Percentiles rank a stretch among this genome's conserved stretches.
Conservation (phyloP, 2,797 vertebrate species). For the Sebastes aleutianus region DNA sequence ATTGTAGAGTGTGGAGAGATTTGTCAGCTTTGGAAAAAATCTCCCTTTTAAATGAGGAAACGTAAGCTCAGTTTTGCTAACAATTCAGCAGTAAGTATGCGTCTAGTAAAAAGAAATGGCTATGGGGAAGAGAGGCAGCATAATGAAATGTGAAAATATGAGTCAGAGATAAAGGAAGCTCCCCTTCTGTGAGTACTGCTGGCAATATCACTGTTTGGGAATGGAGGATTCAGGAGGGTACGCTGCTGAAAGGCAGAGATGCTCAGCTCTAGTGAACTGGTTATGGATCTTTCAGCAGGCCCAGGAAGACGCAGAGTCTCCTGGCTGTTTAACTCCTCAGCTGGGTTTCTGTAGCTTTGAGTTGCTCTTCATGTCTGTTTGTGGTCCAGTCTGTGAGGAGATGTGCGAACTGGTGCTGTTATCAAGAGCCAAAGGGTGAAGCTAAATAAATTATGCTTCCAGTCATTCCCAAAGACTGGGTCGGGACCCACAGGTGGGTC, state of each 20-base stretch:
- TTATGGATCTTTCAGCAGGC: slow-evolving; percentile 49
- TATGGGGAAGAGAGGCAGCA: slow-evolving; percentile 37
- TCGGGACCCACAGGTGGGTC: no score
- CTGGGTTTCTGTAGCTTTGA: neutral
- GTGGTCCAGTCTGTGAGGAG: neutral
- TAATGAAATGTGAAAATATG: slow-evolving; percentile 57
- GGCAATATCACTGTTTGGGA: slow-evolving; percentile 31
- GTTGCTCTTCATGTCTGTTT: slow-evolving; percentile 9
- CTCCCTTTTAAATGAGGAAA: slow-evolving; percentile 48
- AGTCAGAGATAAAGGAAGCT: slow-evolving; percentile 45
- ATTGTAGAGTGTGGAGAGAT: slow-evolving; percentile 20
- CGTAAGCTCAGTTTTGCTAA: slow-evolving; percentile 44
- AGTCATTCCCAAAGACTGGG: no score
- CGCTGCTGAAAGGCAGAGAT: slow-evolving; percentile 24
- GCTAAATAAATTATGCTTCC: slow-evolving; percentile 14
- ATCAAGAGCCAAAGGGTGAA: slow-evolving; percentile 1
- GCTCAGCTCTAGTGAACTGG: slow-evolving; percentile 44
- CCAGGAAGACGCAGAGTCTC: neutral
- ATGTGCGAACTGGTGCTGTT: neutral
- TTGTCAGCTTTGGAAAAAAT: slow-evolving; percentile 49
- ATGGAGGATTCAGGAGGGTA: slow-evolving; percentile 22
- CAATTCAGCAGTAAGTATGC: slow-evolving; percentile 38
- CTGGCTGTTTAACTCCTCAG: slow-evolving; percentile 16
- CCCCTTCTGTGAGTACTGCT: slow-evolving; percentile 14
- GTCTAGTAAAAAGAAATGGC: slow-evolving; percentile 33